Conservation (phyloP, 2,888 invertebrate genomes). For the Alentia gelatinosa region DNA sequence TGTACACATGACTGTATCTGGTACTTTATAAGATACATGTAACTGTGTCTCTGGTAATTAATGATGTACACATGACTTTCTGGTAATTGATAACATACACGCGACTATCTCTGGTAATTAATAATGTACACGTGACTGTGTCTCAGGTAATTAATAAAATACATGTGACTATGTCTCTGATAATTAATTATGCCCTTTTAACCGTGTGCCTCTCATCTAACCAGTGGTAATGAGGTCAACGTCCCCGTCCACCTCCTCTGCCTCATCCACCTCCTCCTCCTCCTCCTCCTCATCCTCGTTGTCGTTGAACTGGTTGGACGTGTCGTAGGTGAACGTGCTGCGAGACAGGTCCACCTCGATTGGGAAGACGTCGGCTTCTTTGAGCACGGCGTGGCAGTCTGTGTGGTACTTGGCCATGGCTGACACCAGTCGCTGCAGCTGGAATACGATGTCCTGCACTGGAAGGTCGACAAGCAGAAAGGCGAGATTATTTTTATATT, state of each 20-base stretch:
- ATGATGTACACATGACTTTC: too few relatives aligned
- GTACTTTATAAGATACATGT: too few relatives aligned
- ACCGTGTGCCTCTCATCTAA: not conserved
- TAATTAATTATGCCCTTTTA: too few relatives aligned
- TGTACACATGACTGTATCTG: too few relatives aligned
- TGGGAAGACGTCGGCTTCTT: slow-evolving; percentile 90
- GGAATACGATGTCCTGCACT: slow-evolving; percentile 93
- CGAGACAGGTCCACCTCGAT: slow-evolving; percentile 97
- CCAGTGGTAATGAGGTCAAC: slow-evolving; percentile 58
- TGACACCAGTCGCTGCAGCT: slow-evolving; percentile 88
- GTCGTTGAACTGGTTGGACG: slow-evolving; percentile 78
- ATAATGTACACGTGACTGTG: too few relatives aligned
- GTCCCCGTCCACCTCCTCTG: not conserved
- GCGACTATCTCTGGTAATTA: too few relatives aligned
- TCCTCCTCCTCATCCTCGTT: slow-evolving; percentile 63
- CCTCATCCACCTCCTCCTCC: slow-evolving; percentile 32
- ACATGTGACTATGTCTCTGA: too few relatives aligned
- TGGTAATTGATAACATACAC: too few relatives aligned
- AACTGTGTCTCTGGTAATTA: too few relatives aligned
- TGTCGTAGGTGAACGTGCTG: slow-evolving; percentile 91
- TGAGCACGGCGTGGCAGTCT: slow-evolving; percentile 88
- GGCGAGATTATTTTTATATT: not conserved
- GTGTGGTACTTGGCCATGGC: slow-evolving; percentile 89
- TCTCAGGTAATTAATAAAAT: too few relatives aligned
- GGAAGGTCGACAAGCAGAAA: slow-evolving; percentile 63